Evolutionary conservation across 2,797 vertebrate genomes (phyloP), one percentile per base, ranked within the genome.

Genomic region (Geotrypetes seraphini): DNA sequence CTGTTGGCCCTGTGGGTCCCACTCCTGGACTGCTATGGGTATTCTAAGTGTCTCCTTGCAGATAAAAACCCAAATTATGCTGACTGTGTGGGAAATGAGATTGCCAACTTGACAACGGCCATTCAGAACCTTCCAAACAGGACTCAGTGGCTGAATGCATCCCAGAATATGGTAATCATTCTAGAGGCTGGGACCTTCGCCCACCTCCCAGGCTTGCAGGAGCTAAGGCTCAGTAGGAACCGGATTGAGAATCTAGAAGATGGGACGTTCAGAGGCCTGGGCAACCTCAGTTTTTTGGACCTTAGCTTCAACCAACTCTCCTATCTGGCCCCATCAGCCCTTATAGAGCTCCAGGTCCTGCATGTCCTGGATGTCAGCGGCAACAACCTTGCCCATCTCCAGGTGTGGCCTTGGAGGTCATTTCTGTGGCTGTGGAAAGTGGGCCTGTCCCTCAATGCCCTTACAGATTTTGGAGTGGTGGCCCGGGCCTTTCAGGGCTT

Each of bases 151-250:
- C 39, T 59, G 16, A 63, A 49, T 18, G 21, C 32, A 12, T 58
- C 59, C 8, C 38, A 36, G 15, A 63, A 63, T 8, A 3, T 12
- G 7, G 27, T 63, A 13, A 12, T 7, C 2, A 5, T 10, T 1
- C 17, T 63, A n/a, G 17, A 30, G 4, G 11, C 33, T 5, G 25
- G 12, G 2, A 28, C 29, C 11, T 63, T 63, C 18, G 19, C 25
- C 18, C 34, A 55, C 19, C 35, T 63, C 20, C 29, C 38, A 7
- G 16, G 19, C 7, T 39, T 59, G 9, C 5, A 24, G 11, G 24
- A 40, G n/a, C 44, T 63, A n/a, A 17, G 12, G 21, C 23, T 63
- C 12, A 49, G 42, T 17, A 31, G 12, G 17, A 63, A 59, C 34
- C 9, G 5, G 16, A 42, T 63, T 17, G 13, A 7, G 3, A 5